Evolutionary conservation across 2,113 vertebrate species (phyloP), one percentile per base, ranked within the genome.

Genomic region (Gavia stellata): DNA sequence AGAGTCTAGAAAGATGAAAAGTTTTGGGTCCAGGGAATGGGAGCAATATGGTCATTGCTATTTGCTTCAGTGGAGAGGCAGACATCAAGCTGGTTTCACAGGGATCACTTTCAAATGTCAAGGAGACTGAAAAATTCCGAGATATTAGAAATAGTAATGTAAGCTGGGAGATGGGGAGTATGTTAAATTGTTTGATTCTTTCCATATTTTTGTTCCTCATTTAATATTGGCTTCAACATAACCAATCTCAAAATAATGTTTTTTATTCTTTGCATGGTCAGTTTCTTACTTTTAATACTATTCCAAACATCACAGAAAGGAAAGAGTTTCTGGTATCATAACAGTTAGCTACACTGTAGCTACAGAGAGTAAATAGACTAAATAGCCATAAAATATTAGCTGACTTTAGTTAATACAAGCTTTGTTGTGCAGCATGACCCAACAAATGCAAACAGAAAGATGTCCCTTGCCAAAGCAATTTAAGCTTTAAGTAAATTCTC

Each of bases 61-160:
- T 92, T 86, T 74, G 80, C 67, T 81, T 71, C 95, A 86, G 75
- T 56, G 24, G 40, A 88, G 62, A 80, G 53, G 53, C 50, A 88
- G 75, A 74, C 42, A 81, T 29, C 1, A 28, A 36, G 52, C n/a
- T 78, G 33, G 13, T 88, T 92, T 94, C 73, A 74, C 68, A 91
- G 52, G 86, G 90, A 88, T 63, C 52, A 18, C 26, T 88, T 67
- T 86, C 94, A 92, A 95, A 86, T 61, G 65, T 88, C 88, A 94
- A 81, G 21, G 50, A 96, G 75, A 88, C 31, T 44, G 71, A 68
- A 92, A 94, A 88, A 92, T 25, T 55, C 58, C 17, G 42, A 90
- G 42, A 59, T 86, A 62, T 25, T 81, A 74, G 33, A 84, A 80
- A 78, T 38, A 59, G 42, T 56, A 70, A 59, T 38, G 28, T 40